A percentile compares a stretch with the other conserved stretches of the same genome.
These are phyloP conservation scores for Enteromius radiatus DNA, from an alignment of 2,797 vertebrate species.

Conservation along the genomic window DNA sequence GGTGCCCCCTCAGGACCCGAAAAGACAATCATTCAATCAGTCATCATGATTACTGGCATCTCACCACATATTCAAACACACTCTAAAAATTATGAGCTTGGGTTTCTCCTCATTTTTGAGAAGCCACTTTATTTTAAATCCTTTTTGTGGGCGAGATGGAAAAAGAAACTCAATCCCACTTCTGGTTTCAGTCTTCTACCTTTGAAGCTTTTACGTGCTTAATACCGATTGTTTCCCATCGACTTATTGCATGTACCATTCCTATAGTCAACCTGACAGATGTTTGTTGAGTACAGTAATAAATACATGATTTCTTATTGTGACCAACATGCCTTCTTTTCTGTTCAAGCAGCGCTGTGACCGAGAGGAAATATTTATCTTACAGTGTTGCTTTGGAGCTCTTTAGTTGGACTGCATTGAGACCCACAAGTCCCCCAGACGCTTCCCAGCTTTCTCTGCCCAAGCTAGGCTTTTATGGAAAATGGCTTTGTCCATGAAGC, in stretches of 20 bases:
- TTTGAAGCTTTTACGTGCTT: conserved; percentile 46
- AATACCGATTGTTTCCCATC: conserved; percentile 44
- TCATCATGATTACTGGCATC: conserved; percentile 38
- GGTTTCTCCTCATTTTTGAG: conserved; percentile 29
- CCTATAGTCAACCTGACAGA: conserved; percentile 37
- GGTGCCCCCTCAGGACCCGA: conserved; percentile 19
- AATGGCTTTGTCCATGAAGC: conserved; percentile 52
- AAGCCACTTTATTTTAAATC: conserved; percentile 38
- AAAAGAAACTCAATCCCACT: conserved; percentile 37
- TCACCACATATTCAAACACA: conserved; percentile 46
- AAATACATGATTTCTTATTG: conserved; percentile 57
- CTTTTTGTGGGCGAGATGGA: conserved; percentile 8
- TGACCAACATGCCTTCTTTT: conserved; percentile 58
- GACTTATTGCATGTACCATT: conserved; percentile 61
- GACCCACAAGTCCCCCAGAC: conserved; percentile 44
- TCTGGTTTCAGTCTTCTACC: conserved; percentile 41
- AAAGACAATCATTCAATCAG: conserved; percentile 46
- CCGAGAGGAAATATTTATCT: conserved; percentile 61
- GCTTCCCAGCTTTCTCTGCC: conserved; percentile 49
- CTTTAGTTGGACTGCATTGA: conserved; percentile 38
- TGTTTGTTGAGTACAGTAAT: conserved; percentile 51
- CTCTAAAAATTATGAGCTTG: conserved; percentile 48
- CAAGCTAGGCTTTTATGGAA: conserved; percentile 58
- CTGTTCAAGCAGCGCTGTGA: conserved; percentile 52
- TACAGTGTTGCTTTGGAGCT: conserved; percentile 51